These are phyloP conservation scores for Hirtodrosophila histrioides DNA, from an alignment of 2,888 invertebrate species.

Conservation along the genomic window DNA sequence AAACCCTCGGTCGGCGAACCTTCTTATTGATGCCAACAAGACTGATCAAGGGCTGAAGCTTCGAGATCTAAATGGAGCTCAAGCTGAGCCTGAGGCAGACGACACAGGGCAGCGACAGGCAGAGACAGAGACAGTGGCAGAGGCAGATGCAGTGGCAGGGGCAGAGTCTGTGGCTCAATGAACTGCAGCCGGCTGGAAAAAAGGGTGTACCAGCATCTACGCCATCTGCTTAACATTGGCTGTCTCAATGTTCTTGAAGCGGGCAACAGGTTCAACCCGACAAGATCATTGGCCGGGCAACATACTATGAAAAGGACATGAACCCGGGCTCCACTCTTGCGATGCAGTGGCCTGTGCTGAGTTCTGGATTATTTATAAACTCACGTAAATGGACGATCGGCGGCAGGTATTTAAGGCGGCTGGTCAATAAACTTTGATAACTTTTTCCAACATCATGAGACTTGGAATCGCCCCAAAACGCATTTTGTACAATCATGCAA, in stretches of 20 bases:
- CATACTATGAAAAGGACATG: conserved; percentile 63
- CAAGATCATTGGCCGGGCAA: conserved; percentile 61
- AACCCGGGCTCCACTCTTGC: conserved; percentile 24
- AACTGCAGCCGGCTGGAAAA: conserved; percentile 6
- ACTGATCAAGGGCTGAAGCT: conserved; percentile 24
- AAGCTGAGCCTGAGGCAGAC: background rate
- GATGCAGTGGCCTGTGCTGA: conserved; percentile 2
- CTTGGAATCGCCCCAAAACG: conserved; percentile 14
- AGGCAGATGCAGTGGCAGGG: no score
- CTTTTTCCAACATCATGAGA: background rate
- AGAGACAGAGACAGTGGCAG: no score
- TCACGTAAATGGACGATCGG: background rate
- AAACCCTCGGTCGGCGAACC: conserved; percentile 41
- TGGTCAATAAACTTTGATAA: conserved; percentile 36
- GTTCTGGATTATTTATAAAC: conserved; percentile 47
- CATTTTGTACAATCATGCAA: conserved; percentile 5
- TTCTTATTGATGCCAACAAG: conserved; percentile 35
- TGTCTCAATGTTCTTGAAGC: conserved; percentile 25
- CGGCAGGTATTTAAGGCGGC: background rate
- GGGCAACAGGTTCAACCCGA: conserved; percentile 46
- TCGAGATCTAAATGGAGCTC: conserved; percentile 11
- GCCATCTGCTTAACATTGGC: conserved; percentile 1
- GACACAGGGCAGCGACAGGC: background rate
- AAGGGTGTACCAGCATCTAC: conserved; percentile 7
- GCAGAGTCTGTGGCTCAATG: conserved; percentile 9